Conservation (phyloP, 2,797 vertebrate genomes). For the Rhynchonycteris naso region DNA sequence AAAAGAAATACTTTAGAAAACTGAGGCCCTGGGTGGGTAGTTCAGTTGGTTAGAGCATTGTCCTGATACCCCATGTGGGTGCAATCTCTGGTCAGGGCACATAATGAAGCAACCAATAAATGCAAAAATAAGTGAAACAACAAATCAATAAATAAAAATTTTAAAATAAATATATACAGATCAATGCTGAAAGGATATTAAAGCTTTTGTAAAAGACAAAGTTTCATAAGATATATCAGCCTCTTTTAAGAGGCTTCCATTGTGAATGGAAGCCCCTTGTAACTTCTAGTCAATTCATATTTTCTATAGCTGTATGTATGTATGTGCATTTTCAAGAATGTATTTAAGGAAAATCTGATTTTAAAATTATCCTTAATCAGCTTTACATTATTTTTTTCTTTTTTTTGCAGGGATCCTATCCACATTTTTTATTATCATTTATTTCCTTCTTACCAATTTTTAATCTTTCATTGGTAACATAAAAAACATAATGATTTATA, state of each 20-base stretch:
- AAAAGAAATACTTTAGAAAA: background rate
- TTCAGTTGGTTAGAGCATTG: too few relatives aligned
- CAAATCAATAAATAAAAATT: too few relatives aligned
- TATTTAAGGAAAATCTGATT: background rate
- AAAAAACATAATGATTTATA: background rate
- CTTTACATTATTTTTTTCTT: background rate
- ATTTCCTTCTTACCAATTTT: background rate
- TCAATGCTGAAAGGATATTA: background rate
- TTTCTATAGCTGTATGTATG: background rate
- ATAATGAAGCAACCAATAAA: too few relatives aligned
- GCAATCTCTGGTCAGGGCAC: too few relatives aligned
- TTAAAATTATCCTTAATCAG: background rate
- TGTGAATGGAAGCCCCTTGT: background rate
- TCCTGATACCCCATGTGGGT: too few relatives aligned
- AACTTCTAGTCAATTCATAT: background rate
- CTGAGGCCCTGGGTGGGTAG: background rate
- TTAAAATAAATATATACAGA: too few relatives aligned
- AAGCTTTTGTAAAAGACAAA: background rate
- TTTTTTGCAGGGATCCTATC: background rate
- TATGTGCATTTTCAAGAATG: background rate
- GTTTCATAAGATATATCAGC: background rate
- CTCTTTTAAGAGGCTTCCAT: background rate
- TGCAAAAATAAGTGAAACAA: too few relatives aligned
- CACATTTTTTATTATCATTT: slow-evolving; percentile 7
- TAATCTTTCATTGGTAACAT: background rate